Evolutionary conservation across 2,113 vertebrate genomes (phyloP), one percentile per base, ranked within the genome.

Genomic region (Sylvia atricapilla): DNA sequence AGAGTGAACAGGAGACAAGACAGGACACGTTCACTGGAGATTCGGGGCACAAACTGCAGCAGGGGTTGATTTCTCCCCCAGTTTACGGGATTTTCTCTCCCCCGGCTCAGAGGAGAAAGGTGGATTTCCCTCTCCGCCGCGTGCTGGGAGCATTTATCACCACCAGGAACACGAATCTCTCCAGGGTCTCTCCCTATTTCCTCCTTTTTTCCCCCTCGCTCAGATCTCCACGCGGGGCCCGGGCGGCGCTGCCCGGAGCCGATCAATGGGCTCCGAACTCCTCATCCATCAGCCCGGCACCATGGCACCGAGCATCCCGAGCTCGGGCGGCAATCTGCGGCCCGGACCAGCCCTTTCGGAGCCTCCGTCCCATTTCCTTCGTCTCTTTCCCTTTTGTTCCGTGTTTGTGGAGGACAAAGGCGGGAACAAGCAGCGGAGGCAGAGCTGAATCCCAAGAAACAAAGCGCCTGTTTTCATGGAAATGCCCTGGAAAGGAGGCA

Each of bases 61-160:
- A 96, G 94, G 95, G 94, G 95, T 84, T n/a, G 93, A 95, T 97
- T 94, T 81, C 44, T 20, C 60, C 72, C 55, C 74, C 60, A 30
- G n/a, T 93, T 96, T 86, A 63, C 53, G 28, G 0, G 23, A 43
- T 72, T 72, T 78, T 59, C 84, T 60, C 28, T 37, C 70, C 82
- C 60, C 56, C 13, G 30, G 87, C 7, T 73, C 95, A 20, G 85
- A 83, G 94, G 41, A 75, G 76, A 84, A 80, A 92, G 89, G 69
- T 6, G 78, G 30, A 53, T 83, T 6, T 5, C n/a, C 53, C 30
- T 17, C 70, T 10, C 39, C 23, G 28, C 78, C 5, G 6, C 5
- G 53, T 13, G 39, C 78, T 5, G 55, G 69, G 46, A 35, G 30
- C 13, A 20, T 90, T 97, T 73, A n/a, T 96, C 93, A 89, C 79